Percentiles rank a stretch among this genome's conserved stretches.
Conservation (phyloP, 1,140 invertebrate species). For the Caerostris extrusa region DNA sequence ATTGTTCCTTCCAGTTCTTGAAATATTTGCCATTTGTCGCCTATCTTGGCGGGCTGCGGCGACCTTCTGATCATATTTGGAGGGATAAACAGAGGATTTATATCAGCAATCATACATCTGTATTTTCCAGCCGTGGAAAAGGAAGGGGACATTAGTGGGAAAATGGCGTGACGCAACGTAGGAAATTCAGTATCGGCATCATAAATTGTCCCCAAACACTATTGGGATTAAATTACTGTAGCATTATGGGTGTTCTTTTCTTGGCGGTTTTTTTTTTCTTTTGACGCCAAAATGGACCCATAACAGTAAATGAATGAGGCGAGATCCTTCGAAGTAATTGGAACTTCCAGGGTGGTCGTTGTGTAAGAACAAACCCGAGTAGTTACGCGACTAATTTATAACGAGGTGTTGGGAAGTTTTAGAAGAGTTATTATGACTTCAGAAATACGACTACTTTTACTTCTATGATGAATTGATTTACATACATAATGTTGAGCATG, state of each 20-base stretch:
- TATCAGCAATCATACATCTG: neutral
- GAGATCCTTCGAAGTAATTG: neutral
- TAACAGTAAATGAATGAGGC: neutral
- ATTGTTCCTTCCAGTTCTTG: too few relatives aligned
- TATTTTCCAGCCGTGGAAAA: constrained; percentile 5
- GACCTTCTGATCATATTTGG: neutral
- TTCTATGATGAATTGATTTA: too few relatives aligned
- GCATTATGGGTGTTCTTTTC: constrained; percentile 1
- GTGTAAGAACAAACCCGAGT: neutral
- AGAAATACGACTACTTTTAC: too few relatives aligned
- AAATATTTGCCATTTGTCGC: neutral
- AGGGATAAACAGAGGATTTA: neutral
- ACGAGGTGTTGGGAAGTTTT: too few relatives aligned
- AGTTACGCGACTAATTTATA: neutral
- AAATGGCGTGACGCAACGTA: neutral
- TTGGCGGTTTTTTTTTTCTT: neutral
- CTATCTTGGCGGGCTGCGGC: neutral
- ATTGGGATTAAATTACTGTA: constrained; percentile 10
- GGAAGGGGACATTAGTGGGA: constrained; percentile 10
- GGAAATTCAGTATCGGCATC: constrained; percentile 5
- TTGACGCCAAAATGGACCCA: neutral
- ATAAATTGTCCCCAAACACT: constrained; percentile 9
- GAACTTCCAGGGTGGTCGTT: neutral
- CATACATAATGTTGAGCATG: too few relatives aligned
- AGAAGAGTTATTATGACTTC: too few relatives aligned